Percentiles rank a stretch among this genome's conserved stretches.
These are phyloP conservation scores for Philhelius pedissequus DNA, from an alignment of 2,888 invertebrate species.

Conservation along the genomic window DNA sequence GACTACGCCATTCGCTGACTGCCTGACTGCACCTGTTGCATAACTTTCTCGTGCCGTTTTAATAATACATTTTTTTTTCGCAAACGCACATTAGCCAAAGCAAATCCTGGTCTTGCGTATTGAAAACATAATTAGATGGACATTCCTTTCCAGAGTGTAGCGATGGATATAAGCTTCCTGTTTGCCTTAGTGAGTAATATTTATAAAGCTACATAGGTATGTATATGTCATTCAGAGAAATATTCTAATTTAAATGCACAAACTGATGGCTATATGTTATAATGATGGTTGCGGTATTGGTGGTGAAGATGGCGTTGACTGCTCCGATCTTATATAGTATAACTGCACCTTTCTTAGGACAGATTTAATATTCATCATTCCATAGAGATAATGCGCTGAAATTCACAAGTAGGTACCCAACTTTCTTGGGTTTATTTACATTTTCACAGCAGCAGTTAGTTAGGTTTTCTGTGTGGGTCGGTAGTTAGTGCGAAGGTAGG, in stretches of 20 bases:
- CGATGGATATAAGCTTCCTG: slow-evolving; percentile 52
- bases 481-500: neutral
- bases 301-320: slow-evolving; percentile 11
- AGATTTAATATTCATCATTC: slow-evolving; percentile 31
- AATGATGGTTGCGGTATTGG: neutral
- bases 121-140: slow-evolving; percentile 66
- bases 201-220: too few species aligned
- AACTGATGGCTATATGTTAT: neutral
- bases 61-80: neutral
- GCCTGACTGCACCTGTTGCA: slow-evolving; percentile 61
- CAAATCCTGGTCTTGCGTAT: slow-evolving; percentile 13
- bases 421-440: neutral
- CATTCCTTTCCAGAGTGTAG: slow-evolving; percentile 58
- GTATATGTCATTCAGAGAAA: slow-evolving; percentile 27
- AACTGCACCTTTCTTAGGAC: slow-evolving; percentile 40
- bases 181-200: slow-evolving; percentile 37
- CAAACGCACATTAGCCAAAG: slow-evolving; percentile 7
- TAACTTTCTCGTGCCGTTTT: slow-evolving; percentile 56
- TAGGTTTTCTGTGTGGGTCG: neutral
- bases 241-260: slow-evolving; percentile 62
- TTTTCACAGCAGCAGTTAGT: neutral
- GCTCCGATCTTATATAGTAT: neutral
- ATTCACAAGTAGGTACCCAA: neutral
- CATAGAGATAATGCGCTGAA: slow-evolving; percentile 16
- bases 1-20: slow-evolving; percentile 18